phyloP scores from a whole-genome alignment of 2,113 vertebrate genomes.

The Aramus guarauna region DNA sequence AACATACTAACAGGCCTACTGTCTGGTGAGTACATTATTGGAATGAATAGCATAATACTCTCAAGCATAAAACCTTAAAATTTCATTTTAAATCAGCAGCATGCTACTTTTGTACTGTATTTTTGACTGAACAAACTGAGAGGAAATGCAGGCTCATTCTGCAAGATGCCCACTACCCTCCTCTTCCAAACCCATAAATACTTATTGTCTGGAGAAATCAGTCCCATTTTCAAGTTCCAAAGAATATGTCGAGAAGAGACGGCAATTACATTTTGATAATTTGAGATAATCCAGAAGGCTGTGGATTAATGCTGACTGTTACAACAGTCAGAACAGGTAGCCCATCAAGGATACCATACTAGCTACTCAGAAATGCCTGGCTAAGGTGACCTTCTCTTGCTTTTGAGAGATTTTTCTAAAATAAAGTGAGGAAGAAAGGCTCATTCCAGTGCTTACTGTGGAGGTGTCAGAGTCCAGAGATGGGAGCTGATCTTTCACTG shows the following conservation, averaged over 20 bases:
- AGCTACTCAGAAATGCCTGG: neutral
- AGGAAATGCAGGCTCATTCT: neutral
- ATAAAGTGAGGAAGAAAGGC: neutral
- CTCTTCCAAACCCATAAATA: neutral
- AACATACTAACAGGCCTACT: neutral
- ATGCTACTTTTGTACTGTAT: neutral
- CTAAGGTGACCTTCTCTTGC: neutral
- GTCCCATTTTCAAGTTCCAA: neutral
- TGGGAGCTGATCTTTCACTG: constrained; percentile 73
- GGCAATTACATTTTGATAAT: neutral
- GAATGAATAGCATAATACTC: neutral
- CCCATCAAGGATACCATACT: neutral
- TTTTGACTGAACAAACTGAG: neutral
- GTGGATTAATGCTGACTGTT: neutral
- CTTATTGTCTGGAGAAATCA: neutral
- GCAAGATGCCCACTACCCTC: neutral
- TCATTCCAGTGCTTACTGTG: constrained; percentile 55
- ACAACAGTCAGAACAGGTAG: neutral
- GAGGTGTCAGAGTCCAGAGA: constrained; percentile 75
- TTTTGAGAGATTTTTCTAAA: neutral
- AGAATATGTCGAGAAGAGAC: neutral
- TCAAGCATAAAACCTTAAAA: neutral
- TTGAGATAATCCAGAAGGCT: neutral
- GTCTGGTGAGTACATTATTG: neutral
- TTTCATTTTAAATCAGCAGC: neutral